Evolutionary conservation across 1,140 invertebrate genomes (phyloP).

Genomic region (Bombus confusus): DNA sequence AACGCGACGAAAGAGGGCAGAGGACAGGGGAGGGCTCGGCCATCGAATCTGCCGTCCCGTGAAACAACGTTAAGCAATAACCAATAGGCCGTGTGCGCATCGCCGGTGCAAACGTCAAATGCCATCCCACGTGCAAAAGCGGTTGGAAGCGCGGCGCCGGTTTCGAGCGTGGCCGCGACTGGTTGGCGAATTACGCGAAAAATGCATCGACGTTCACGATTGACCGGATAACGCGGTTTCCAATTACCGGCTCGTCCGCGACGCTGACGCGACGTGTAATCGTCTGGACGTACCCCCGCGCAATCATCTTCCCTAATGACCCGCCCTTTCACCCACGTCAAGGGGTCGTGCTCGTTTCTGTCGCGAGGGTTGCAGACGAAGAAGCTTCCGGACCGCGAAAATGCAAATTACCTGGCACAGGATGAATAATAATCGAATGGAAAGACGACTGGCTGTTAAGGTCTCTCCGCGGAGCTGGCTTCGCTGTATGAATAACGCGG

Average conservation of each 20-base stretch:
- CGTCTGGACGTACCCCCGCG: conserved; percentile 43
- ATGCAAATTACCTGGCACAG: conserved; percentile 20
- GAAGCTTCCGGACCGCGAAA: not conserved
- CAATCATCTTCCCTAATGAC: conserved; percentile 44
- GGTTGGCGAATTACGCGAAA: conserved; percentile 64
- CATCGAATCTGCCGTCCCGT: conserved; percentile 40
- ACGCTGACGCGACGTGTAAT: conserved; percentile 59
- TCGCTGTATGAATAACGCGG: not conserved
- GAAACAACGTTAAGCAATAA: conserved; percentile 70
- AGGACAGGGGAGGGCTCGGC: not conserved
- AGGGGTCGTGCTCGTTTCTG: not conserved
- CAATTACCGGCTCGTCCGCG: conserved; percentile 70
- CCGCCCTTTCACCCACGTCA: not conserved
- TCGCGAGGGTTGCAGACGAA: not conserved
- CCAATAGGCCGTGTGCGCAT: conserved; percentile 53
- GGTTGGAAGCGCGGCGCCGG: not conserved
- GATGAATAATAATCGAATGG: conserved; percentile 31
- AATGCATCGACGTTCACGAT: conserved; percentile 67
- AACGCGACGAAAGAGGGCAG: not conserved
- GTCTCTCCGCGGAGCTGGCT: not conserved
- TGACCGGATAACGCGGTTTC: conserved; percentile 69
- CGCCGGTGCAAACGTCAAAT: conserved; percentile 55
- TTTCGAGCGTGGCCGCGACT: not conserved
- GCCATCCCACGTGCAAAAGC: conserved; percentile 33
- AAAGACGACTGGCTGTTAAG: not conserved